Conservation (phyloP, 2,113 vertebrate species). For the Budorcas taxicolor region DNA sequence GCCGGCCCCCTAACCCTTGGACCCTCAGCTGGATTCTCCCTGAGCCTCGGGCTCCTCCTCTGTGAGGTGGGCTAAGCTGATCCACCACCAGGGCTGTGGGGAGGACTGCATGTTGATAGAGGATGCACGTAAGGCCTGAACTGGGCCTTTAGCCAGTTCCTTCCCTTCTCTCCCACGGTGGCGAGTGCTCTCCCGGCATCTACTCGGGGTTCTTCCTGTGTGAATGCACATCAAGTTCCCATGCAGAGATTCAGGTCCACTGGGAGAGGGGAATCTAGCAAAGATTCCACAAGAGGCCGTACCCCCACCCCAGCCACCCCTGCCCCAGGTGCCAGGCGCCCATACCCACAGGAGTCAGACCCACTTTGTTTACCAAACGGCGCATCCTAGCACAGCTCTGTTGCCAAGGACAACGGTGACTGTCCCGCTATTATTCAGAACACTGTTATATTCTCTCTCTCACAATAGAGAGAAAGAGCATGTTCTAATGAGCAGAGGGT, state of each 20-base stretch:
- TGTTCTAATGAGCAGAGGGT: neutral
- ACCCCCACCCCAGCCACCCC: neutral
- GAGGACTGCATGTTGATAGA: neutral
- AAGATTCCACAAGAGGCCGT: neutral
- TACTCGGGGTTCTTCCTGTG: neutral
- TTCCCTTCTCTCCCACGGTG: neutral
- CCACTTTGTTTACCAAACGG: neutral
- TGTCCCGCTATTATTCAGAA: neutral
- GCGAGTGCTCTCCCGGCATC: neutral
- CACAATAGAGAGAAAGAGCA: neutral
- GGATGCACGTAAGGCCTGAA: neutral
- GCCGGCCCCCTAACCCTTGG: neutral
- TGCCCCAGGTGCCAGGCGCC: neutral
- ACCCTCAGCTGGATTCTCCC: neutral
- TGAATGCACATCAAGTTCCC: neutral
- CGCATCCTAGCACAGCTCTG: neutral
- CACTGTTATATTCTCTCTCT: neutral
- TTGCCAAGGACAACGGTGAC: slow-evolving; percentile 28
- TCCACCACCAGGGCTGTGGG: no score
- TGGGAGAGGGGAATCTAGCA: neutral
- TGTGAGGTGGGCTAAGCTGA: neutral
- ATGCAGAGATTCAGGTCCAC: neutral
- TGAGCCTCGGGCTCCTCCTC: neutral
- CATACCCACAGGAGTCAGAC: neutral
- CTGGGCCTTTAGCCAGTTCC: neutral